These are phyloP conservation scores for Conus ventricosus DNA, from an alignment of 1,140 invertebrate species.

Conservation along the genomic window DNA sequence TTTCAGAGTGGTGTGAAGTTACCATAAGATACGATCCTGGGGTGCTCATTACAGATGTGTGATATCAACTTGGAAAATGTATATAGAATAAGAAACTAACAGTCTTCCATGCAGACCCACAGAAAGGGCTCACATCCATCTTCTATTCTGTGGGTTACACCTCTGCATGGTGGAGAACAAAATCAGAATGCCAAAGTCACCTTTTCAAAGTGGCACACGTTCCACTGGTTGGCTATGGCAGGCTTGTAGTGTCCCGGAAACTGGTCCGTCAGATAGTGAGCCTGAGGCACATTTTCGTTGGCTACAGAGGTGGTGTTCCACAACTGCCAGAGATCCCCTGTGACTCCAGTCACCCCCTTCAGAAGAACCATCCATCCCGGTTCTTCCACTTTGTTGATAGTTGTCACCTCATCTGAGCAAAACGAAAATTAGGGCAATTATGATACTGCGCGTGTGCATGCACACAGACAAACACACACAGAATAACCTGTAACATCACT, in stretches of 20 bases:
- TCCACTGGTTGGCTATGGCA: conserved; percentile 31
- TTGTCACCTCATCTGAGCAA: conserved; percentile 17
- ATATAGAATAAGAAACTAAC: no score
- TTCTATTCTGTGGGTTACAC: no score
- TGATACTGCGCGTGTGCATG: background rate
- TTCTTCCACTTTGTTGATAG: background rate
- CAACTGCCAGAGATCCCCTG: conserved; percentile 29
- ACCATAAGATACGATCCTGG: no score
- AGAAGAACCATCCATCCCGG: conserved; percentile 60
- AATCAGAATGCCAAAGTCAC: background rate
- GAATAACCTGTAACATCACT: no score
- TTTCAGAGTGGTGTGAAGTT: no score
- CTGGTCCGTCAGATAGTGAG: conserved; percentile 37
- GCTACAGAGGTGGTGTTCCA: conserved; percentile 27
- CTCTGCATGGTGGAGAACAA: no score
- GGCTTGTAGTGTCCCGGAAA: conserved; percentile 40
- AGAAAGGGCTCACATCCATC: no score
- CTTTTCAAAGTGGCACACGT: conserved; percentile 32
- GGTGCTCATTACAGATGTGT: no score
- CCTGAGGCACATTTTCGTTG: conserved; percentile 32
- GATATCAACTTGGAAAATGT: no score
- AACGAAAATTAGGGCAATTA: background rate
- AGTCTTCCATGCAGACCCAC: no score
- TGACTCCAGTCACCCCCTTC: conserved; percentile 35
- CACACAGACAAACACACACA: no score